Percentiles rank a stretch among this genome's conserved stretches.
Evolutionary conservation across 92 coral and sea anemone species (phyloP).

Genomic region (Zoanthus sociatus): DNA sequence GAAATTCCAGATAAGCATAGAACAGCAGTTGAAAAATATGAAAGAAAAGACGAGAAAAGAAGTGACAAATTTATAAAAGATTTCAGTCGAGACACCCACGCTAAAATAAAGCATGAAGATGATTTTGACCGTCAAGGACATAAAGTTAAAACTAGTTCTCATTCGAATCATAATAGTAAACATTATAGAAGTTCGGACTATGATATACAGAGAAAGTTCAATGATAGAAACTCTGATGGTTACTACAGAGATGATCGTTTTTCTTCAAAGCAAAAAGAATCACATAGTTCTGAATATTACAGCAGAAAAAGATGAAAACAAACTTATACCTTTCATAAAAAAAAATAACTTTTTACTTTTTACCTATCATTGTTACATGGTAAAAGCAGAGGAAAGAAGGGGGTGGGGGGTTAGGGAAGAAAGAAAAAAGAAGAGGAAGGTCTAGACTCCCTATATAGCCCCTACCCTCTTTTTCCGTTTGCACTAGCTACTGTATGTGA

Average conservation of each 20-base stretch:
- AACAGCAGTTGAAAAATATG: neutral
- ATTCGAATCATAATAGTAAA: neutral
- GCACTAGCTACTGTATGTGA: too few relatives aligned
- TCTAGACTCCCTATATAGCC: too few relatives aligned
- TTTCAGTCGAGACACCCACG: neutral
- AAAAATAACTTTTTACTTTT: too few relatives aligned
- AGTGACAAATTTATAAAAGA: neutral
- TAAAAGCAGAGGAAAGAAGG: too few relatives aligned
- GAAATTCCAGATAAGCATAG: conserved; percentile 14
- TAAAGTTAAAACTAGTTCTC: neutral
- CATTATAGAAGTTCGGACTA: neutral
- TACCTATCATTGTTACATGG: too few relatives aligned
- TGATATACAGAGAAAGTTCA: conserved; percentile 9
- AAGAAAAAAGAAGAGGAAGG: too few relatives aligned
- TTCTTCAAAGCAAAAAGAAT: conserved; percentile 1
- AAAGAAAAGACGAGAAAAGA: neutral
- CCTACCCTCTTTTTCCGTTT: too few relatives aligned
- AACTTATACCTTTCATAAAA: too few relatives aligned
- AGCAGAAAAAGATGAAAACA: neutral
- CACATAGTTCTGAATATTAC: conserved; percentile 11
- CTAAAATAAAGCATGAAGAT: neutral
- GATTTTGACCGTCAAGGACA: neutral
- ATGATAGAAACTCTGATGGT: neutral
- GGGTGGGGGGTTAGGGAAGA: too few relatives aligned
- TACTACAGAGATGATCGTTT: conserved; percentile 9